phyloP scores from a whole-genome alignment of 2,797 vertebrate species.

The Phrynocephalus vlangalii region DNA sequence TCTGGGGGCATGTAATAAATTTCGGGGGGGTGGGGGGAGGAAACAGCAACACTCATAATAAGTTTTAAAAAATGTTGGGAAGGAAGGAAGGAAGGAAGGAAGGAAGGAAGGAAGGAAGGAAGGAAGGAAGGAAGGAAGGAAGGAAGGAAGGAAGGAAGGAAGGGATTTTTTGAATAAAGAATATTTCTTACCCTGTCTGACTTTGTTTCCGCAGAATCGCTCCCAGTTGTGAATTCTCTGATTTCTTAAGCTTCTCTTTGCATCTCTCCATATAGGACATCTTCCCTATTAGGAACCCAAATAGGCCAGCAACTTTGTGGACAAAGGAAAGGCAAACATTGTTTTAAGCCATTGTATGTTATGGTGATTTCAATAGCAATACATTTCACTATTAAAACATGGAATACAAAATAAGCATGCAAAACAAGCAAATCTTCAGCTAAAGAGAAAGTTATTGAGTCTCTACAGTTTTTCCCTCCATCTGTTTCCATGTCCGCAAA shows the following conservation, averaged over 20 bases:
- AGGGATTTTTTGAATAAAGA: conserved; percentile 40
- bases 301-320: conserved; percentile 82
- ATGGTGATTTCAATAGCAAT: conserved; percentile 34
- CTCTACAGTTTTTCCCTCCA: conserved; percentile 4
- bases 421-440: neutral
- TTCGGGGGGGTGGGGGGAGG: neutral
- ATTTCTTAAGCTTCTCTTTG: conserved; percentile 89
- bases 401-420: neutral
- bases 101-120: conserved; percentile 33
- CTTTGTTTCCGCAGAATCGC: conserved; percentile 83
- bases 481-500: conserved; percentile 9
- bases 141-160: neutral
- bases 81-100: conserved; percentile 42
- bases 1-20: neutral
- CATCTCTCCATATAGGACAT: conserved; percentile 90
- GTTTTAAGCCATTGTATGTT: conserved; percentile 40
- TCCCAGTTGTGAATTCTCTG: conserved; percentile 91
- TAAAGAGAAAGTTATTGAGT: conserved; percentile 21
- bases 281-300: conserved; percentile 89
- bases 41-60: neutral
- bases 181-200: conserved; percentile 79
- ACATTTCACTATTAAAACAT: neutral
- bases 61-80: neutral
- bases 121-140: conserved; percentile 15
- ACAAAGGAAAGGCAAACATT: conserved; percentile 51